A percentile compares a stretch with the other conserved stretches of the same genome.
Conservation (phyloP, 2,888 invertebrate species). For the Ypsolopha sequella region DNA sequence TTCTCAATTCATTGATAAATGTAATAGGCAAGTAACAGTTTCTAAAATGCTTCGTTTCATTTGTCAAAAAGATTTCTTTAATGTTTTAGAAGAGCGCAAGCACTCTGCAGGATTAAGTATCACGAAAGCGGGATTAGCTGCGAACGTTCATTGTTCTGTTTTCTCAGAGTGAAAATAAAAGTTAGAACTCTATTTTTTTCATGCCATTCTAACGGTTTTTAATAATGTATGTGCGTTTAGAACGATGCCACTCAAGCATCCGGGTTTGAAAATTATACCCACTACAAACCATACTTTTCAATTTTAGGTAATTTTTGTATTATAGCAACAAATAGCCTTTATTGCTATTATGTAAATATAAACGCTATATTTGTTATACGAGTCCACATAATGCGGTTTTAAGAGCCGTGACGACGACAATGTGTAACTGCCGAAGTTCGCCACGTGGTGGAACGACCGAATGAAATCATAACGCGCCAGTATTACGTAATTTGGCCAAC, state of each 20-base stretch:
- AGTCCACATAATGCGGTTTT: background rate
- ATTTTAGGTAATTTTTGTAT: constrained; percentile 9
- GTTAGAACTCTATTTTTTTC: constrained; percentile 52
- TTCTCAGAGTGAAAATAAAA: constrained; percentile 55
- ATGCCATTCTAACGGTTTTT: constrained; percentile 43
- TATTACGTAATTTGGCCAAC: constrained; percentile 58
- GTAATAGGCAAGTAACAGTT: background rate
- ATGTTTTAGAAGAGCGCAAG: constrained; percentile 6
- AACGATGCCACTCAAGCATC: constrained; percentile 18
- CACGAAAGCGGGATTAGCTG: constrained; percentile 9
- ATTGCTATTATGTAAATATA: constrained; percentile 15
- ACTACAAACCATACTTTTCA: constrained; percentile 21
- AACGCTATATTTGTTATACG: background rate
- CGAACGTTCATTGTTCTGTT: constrained; percentile 24
- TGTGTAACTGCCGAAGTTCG: background rate
- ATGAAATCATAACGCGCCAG: constrained; percentile 49
- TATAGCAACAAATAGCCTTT: constrained; percentile 26
- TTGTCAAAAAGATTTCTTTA: background rate
- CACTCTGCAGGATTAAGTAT: constrained; percentile 21
- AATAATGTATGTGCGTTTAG: constrained; percentile 36
- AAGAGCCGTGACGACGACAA: constrained; percentile 5
- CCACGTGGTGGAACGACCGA: constrained; percentile 24
- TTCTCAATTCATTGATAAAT: no score
- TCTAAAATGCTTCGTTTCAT: constrained; percentile 2
- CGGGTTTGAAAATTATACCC: constrained; percentile 43